phyloP scores from a whole-genome alignment of 2,113 vertebrate species.

The Siniperca knerii region DNA sequence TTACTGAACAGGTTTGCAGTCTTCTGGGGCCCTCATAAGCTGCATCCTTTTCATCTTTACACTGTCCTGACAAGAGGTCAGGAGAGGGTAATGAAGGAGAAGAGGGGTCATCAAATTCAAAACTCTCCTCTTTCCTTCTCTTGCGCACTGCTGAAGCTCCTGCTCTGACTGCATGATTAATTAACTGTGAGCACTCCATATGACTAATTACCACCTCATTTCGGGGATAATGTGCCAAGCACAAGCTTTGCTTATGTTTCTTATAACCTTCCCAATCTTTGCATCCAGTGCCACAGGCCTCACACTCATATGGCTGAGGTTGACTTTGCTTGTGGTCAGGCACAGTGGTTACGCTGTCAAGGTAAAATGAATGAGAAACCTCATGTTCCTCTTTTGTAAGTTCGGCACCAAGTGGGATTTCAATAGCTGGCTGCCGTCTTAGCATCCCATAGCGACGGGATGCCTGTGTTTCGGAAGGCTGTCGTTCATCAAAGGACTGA shows the following conservation, averaged over 20 bases:
- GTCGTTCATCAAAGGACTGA: constrained; percentile 95
- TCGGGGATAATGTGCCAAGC: constrained; percentile 84
- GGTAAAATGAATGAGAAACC: constrained; percentile 63
- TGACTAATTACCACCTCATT: constrained; percentile 82
- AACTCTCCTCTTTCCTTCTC: constrained; percentile 94
- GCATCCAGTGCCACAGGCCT: constrained; percentile 91
- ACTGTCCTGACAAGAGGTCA: constrained; percentile 79
- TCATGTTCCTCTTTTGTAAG: constrained; percentile 71
- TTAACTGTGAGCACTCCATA: constrained; percentile 85
- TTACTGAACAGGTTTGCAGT: constrained; percentile 95
- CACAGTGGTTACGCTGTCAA: constrained; percentile 60
- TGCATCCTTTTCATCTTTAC: constrained; percentile 46
- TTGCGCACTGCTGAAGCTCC: constrained; percentile 90
- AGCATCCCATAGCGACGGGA: constrained; percentile 92
- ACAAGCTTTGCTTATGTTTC: constrained; percentile 92
- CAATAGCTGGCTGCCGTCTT: constrained; percentile 93
- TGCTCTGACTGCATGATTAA: constrained; percentile 88
- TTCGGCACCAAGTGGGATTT: constrained; percentile 91
- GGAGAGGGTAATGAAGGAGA: constrained; percentile 69
- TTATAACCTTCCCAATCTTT: constrained; percentile 93
- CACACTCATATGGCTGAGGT: constrained; percentile 88
- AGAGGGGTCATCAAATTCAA: constrained; percentile 88
- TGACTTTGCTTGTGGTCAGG: constrained; percentile 73
- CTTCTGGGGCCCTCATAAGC: constrained; percentile 48
- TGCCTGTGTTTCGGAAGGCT: constrained; percentile 84